Base-by-base conservation (phyloP, 2,113 vertebrate genomes). In the Panthera tigris region DNA sequence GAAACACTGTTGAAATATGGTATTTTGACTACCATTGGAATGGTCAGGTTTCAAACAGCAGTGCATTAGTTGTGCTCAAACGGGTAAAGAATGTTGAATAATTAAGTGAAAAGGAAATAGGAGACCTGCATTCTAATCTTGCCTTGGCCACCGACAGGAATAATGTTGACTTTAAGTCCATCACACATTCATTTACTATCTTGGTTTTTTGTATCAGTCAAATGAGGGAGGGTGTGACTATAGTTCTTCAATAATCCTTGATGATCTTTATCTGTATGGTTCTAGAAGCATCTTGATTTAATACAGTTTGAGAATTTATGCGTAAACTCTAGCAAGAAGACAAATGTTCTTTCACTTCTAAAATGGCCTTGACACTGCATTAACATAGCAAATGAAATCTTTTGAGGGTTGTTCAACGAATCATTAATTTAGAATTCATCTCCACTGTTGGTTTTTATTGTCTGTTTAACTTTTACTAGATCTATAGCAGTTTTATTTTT, bases 391-490 rank as follows among this genome's bases (percentile, higher is more conserved):
- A 94, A 61, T 84, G 50, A 93, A 87, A 94, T 83, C 66, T 91
- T 87, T 80, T 83, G 86, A 90, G 76, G 25, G 23, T 71, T 95
- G 27, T 57, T 95, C 82, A 87, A 93, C 83, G 83, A 92, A 92
- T 76, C 65, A 78, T 4, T 23, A 66, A 29, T 76, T 95, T 92
- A 78, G 66, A 95, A 97, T 96, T 95, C 36, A 88, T 76, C 50
- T 23, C 78, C 23, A 80, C 27, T 76, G n/a, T 57, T 89, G 31
- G 18, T 69, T 93, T 93, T 83, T 95, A 94, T 92, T 94, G 57
- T 92, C 95, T 97, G 16, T 76, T 96, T 97, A 95, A 87, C 69
- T 95, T 97, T 96, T 78, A 48, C 79, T 92, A 66, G 52, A 76
- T 96, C 45, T 93, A 0, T 86, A 55, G 83, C 69, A 52, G 65